phyloP scores from a whole-genome alignment of 1,140 invertebrate species.

The Eupristina koningsbergeri region DNA sequence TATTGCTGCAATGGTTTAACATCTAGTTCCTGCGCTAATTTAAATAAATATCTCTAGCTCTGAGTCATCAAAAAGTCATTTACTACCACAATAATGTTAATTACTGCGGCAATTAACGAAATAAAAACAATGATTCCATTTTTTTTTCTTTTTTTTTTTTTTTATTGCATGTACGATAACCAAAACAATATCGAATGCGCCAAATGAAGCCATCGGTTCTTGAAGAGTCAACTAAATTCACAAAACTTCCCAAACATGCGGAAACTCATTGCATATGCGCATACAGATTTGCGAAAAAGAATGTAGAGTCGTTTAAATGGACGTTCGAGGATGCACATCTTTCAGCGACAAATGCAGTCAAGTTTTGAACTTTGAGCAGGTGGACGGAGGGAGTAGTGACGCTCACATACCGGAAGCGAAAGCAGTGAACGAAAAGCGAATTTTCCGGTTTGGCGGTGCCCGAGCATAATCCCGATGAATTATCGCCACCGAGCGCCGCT shows the following conservation, averaged over 20 bases:
- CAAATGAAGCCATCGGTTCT: too few species aligned
- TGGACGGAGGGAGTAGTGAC: neutral
- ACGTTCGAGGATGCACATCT: neutral
- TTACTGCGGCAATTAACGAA: too few species aligned
- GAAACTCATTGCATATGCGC: slow-evolving; percentile 8
- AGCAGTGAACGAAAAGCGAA: neutral
- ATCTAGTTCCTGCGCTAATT: too few species aligned
- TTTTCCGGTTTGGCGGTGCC: slow-evolving; percentile 58
- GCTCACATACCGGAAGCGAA: neutral
- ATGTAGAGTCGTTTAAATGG: neutral
- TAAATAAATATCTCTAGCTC: too few species aligned
- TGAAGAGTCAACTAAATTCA: too few species aligned
- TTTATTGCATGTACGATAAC: too few species aligned
- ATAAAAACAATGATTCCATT: too few species aligned
- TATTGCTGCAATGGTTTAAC: too few species aligned
- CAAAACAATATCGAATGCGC: too few species aligned
- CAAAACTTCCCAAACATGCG: neutral
- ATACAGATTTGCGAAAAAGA: slow-evolving; percentile 12
- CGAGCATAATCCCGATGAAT: neutral
- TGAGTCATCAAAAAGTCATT: too few species aligned
- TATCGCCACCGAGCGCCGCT: neutral
- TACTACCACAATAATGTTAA: too few species aligned
- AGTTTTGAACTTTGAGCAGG: neutral
- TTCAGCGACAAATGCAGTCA: neutral
- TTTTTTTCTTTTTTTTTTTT: too few species aligned